Evolutionary conservation across 2,113 vertebrate species (phyloP).

Genomic region (Romanogobio albipinnatus): DNA sequence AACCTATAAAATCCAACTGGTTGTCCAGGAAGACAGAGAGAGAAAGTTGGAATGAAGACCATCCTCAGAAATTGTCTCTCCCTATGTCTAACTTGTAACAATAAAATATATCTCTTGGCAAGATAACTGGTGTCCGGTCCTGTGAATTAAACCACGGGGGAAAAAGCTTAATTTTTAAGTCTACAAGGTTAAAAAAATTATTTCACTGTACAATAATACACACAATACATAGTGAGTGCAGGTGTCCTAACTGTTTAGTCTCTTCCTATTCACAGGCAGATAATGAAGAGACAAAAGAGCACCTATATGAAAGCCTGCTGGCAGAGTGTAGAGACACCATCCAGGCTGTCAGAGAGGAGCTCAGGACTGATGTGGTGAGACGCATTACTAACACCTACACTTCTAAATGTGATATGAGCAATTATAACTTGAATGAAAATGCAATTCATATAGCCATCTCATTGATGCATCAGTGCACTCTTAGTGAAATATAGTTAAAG

Average conservation of each 20-base stretch:
- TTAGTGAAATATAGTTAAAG: too few species aligned
- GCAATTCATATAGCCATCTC: neutral
- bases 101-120: too few species aligned
- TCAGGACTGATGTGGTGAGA: conserved; percentile 89
- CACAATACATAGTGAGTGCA: neutral
- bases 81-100: too few species aligned
- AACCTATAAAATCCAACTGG: too few species aligned
- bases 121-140: too few species aligned
- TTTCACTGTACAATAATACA: neutral
- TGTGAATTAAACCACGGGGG: too few species aligned
- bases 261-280: conserved; percentile 77
- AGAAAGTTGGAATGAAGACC: too few species aligned
- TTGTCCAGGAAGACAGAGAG: too few species aligned
- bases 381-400: neutral
- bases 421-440: neutral
- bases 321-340: conserved; percentile 97
- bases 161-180: too few species aligned
- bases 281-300: conserved; percentile 95
- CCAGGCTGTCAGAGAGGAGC: conserved; percentile 92
- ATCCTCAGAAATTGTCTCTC: too few species aligned
- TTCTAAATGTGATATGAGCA: neutral
- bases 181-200: neutral
- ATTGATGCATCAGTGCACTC: too few species aligned
- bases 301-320: conserved; percentile 93
- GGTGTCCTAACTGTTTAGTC: neutral